These are phyloP conservation scores for Podarcis siculus DNA, from an alignment of 2,797 vertebrate species.

Conservation along the genomic window DNA sequence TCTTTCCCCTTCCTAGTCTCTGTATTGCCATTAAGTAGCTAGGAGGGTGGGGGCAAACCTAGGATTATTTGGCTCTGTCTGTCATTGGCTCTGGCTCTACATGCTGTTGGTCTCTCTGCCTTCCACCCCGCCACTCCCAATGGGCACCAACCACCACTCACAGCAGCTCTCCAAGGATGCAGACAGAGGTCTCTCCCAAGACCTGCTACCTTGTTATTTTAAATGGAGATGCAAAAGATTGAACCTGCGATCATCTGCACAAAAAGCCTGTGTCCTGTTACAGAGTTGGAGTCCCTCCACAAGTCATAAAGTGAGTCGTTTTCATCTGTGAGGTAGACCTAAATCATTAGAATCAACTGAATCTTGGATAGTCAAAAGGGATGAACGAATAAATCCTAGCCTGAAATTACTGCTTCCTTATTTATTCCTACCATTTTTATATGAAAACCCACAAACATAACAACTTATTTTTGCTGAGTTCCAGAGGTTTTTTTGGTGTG, in stretches of 20 bases:
- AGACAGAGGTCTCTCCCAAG: not conserved
- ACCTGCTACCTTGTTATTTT: not conserved
- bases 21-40: too few species aligned
- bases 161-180: not conserved
- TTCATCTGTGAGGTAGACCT: not conserved
- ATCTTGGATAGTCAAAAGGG: not conserved
- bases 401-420: slow-evolving; percentile 9
- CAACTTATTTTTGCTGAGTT: not conserved
- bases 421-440: not conserved
- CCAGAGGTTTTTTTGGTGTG: too few species aligned
- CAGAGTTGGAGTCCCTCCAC: not conserved
- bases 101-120: too few species aligned
- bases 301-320: not conserved
- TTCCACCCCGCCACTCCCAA: too few species aligned
- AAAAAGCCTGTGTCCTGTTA: not conserved
- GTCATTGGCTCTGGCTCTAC: too few species aligned
- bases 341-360: not conserved
- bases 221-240: not conserved
- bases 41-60: too few species aligned
- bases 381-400: not conserved
- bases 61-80: too few species aligned
- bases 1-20: too few species aligned
- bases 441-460: not conserved
- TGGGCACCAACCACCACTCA: too few species aligned
- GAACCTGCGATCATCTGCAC: not conserved